Base-by-base conservation (phyloP, 2,113 vertebrate species). In the Stomatorhinus ivindoensis region DNA sequence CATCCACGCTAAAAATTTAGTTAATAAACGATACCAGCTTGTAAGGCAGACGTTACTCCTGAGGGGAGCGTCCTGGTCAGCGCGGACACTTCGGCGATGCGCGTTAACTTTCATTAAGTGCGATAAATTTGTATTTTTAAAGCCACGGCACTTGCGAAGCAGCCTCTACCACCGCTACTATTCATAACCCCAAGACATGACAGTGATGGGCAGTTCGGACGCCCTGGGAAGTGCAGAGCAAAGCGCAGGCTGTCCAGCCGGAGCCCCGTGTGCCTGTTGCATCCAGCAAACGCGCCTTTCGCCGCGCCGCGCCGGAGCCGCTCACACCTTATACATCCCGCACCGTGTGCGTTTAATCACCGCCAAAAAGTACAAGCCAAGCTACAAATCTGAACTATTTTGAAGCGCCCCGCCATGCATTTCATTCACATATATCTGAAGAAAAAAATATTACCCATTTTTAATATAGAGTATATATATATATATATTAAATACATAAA, bases 181-280 rank as follows among this genome's bases (percentile, higher is more conserved):
- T 0, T 11, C 53, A 7, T 55, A 55, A 31, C n/a, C 3, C 61
- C 61, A 69, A 31, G n/a, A 31, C 27, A 31, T 8, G 61, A 11
- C 61, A 11, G 61, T 11, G 61, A 13, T 1, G 61, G 61, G 61
- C n/a, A 69, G 61, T 1, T 27, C 10, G 61, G 19, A 13, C 61
- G n/a, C 61, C n/a, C n/a, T 19, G 8, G 5, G 17, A 82, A 82
- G 76, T 21, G 31, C 35, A 42, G 7, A 44, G 15, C 35, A 82
- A 39, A 44, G 42, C 46, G 9, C 80, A 42, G 35, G 17, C 50
- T 65, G 53, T 27, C 46, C 17, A 65, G 35, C 83, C 6, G 73
- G 44, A 47, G 86, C 21, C 76, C 44, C 19, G 15, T 42, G 44
- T 21, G 89, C 89, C 89, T 90, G 89, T 90, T 90, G 89, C 84